These are phyloP conservation scores for Norana najaformis DNA, from an alignment of 2,888 invertebrate species.

Conservation along the genomic window DNA sequence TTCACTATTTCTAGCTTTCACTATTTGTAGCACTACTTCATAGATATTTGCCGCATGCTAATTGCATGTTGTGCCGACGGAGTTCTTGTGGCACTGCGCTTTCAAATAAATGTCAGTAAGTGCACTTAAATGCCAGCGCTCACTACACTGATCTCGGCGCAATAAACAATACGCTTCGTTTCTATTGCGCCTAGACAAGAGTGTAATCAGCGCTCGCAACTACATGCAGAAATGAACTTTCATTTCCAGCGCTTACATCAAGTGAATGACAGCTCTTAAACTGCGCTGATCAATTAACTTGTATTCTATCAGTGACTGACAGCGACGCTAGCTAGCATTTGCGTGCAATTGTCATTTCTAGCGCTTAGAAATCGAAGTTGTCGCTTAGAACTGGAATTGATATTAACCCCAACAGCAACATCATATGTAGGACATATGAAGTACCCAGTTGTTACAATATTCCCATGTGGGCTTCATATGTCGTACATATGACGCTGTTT, in stretches of 20 bases:
- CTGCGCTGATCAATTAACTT: neutral
- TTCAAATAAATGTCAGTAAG: neutral
- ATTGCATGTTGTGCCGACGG: neutral
- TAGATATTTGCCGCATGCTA: neutral
- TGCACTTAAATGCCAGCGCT: neutral
- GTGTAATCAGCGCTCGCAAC: neutral
- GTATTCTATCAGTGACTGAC: neutral
- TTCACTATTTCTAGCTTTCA: no score
- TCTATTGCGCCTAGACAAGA: neutral
- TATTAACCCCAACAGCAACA: no score
- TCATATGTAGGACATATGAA: no score
- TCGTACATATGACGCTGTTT: no score
- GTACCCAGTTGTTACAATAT: no score
- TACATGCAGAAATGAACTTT: neutral
- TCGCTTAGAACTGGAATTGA: neutral
- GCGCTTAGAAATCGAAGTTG: neutral
- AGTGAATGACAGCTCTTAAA: neutral
- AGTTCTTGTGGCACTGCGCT: neutral
- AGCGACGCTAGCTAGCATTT: neutral
- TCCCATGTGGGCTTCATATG: no score
- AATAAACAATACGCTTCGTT: neutral
- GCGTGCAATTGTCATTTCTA: neutral
- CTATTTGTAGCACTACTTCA: no score
- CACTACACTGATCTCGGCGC: neutral
- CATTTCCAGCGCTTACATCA: conserved; percentile 13